Base-by-base conservation (phyloP, 2,113 vertebrate genomes). In the Catharus fuscescens region DNA sequence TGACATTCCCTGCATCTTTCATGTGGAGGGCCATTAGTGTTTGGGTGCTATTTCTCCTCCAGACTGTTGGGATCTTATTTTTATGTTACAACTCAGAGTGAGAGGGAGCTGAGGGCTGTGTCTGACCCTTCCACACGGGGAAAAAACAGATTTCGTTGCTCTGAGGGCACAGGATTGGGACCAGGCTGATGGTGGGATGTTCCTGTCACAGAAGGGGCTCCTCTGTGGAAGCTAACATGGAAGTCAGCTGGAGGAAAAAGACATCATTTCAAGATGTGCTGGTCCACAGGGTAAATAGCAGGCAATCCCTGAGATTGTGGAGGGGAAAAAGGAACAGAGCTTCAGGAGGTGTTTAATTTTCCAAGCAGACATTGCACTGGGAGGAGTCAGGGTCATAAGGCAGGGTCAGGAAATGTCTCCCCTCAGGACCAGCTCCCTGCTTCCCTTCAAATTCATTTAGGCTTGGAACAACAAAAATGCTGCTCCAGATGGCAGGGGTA, bases 401-500 rank as follows among this genome's bases (percentile, higher is more conserved):
- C 52, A 73, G 10, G 92, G 89, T 91, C n/a, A 83, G 77, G 66
- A 88, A 66, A 70, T 25, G 12, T 40, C 32, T 79, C 44, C 74
- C 80, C 34, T 31, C 1, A 1, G 77, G 36, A 61, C 3, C 0
- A 7, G 3, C 6, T 86, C 59, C 12, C 40, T 81, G 40, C 44
- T 88, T 66, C 48, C 31, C 71, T 80, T 81, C 18, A 26, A n/a
- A 72, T 86, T 80, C 76, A 90, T 25, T 65, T 54, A 79, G 89
- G 56, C 2, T 4, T 47, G 66, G 42, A 71, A 60, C 18, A 60
- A 14, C 10, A 34, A 5, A 42, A 57, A 32, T 64, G 52, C 57
- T 50, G 74, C 86, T 90, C 86, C 95, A 92, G 92, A 77, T 90
- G 92, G 86, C 85, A 48, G 32, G 69, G 79, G 47, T 28, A 86